Evolutionary conservation across 2,113 vertebrate species (phyloP), one percentile per base, ranked within the genome.

Genomic region (Dunckerocampus dactyliophorus): DNA sequence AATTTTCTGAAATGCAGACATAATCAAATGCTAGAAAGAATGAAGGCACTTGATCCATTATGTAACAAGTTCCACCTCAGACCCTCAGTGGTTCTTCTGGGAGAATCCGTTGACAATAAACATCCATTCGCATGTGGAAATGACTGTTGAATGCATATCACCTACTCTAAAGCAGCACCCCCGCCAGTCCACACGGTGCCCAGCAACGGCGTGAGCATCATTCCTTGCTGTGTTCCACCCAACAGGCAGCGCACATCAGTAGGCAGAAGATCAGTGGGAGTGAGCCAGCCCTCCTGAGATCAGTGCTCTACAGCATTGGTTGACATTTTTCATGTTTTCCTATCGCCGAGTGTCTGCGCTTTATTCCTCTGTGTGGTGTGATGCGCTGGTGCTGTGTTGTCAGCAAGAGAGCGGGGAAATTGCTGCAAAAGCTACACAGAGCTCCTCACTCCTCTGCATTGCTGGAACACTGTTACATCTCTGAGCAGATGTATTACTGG

Each of bases 211-310:
- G 66, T 55, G 50, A 86, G 81, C 73, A 83, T 87, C 81, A 81
- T 80, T 82, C 81, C 82, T 73, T 64, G 70, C 82, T 69, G 72
- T 19, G 65, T 72, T 81, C 75, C 75, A 69, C 75, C 75, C 76
- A 42, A 65, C 80, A 74, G 58, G 75, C 70, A 76, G 70, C 47
- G 69, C 70, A 68, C 80, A 76, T 60, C 55, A 69, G 76, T 72
- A 76, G 85, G 78, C 75, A 82, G 80, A 79, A 47, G 76, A 69
- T 51, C 75, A 65, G 79, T 80, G 83, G 84, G 86, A 88, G 84
- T 83, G 85, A 89, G 81, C 84, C 85, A 88, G 82, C 82, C 77
- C 84, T 84, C 75, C 65, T 52, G 71, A 82, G 57, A 82, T 77
- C 84, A 67, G 65, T 67, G 77, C 62, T 79, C 43, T 64, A 76